These are phyloP conservation scores for Synchiropus splendidus DNA, from an alignment of 2,113 vertebrate genomes.

Conservation along the genomic window DNA sequence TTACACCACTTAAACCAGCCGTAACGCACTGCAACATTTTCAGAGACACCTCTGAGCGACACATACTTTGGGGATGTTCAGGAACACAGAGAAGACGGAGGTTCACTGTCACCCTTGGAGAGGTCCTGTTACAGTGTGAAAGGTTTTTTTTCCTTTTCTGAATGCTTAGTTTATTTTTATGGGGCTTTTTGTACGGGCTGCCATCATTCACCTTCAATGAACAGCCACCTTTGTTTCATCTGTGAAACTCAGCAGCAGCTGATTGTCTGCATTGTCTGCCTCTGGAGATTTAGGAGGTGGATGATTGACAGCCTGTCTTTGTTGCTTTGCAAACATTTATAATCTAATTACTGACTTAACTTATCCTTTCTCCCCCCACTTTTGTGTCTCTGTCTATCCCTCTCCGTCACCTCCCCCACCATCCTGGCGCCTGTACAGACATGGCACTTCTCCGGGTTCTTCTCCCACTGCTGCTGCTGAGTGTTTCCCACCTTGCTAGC, in stretches of 20 bases:
- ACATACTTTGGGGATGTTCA: too few relatives aligned
- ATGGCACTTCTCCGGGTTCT: conserved; percentile 55
- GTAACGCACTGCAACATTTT: too few relatives aligned
- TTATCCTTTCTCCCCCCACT: background rate
- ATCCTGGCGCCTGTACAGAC: conserved; percentile 26
- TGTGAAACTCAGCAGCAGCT: conserved; percentile 33
- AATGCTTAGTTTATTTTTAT: conserved; percentile 10
- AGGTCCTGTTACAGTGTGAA: too few relatives aligned
- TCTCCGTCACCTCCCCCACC: conserved; percentile 12
- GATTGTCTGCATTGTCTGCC: conserved; percentile 30
- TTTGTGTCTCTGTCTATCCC: conserved; percentile 1
- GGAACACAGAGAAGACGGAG: too few relatives aligned
- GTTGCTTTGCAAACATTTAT: conserved; percentile 18
- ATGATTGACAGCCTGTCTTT: conserved; percentile 17
- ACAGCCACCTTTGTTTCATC: conserved; percentile 35
- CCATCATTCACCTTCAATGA: conserved; percentile 30
- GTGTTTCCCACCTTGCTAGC: conserved; percentile 57
- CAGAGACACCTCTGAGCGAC: too few relatives aligned
- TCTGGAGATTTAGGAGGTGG: conserved; percentile 2
- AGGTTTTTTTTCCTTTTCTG: background rate
- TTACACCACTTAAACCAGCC: too few relatives aligned
- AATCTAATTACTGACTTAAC: conserved; percentile 21
- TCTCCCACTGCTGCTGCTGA: conserved; percentile 74
- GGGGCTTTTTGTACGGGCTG: conserved; percentile 15
- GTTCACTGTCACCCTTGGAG: too few relatives aligned